These are phyloP conservation scores for Pseudorhombus dupliciocellatus DNA, from an alignment of 2,113 vertebrate species.

Conservation along the genomic window DNA sequence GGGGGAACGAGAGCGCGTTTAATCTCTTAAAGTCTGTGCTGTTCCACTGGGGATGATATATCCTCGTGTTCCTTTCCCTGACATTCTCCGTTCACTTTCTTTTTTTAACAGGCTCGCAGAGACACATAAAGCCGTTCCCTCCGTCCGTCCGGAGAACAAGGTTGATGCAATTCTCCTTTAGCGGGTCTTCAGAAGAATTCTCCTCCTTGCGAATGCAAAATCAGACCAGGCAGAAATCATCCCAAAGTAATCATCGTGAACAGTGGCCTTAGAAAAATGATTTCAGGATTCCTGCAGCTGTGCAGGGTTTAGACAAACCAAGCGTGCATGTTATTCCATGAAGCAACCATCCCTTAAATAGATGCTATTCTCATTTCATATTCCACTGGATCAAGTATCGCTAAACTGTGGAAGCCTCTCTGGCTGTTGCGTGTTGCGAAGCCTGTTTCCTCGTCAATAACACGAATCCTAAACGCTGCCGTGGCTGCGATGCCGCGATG, in stretches of 20 bases:
- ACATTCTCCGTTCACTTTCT: conserved; percentile 68
- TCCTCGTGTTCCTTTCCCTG: conserved; percentile 67
- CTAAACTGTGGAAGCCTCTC: conserved; percentile 18
- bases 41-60: conserved; percentile 65
- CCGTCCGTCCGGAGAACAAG: conserved; percentile 48
- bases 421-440: conserved; percentile 39
- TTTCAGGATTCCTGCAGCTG: conserved; percentile 17
- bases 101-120: conserved; percentile 71
- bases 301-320: conserved; percentile 32
- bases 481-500: conserved; percentile 52
- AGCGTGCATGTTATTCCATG: conserved; percentile 19
- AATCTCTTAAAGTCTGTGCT: conserved; percentile 62
- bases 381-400: conserved; percentile 26
- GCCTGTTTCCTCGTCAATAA: conserved; percentile 34
- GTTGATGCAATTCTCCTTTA: conserved; percentile 65
- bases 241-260: conserved; percentile 40
- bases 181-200: conserved; percentile 43
- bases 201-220: conserved; percentile 52
- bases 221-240: conserved; percentile 56
- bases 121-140: conserved; percentile 62
- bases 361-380: conserved; percentile 25
- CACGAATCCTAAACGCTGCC: conserved; percentile 39
- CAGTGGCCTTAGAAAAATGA: conserved; percentile 31
- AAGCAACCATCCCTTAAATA: conserved; percentile 46
- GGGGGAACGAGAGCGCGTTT: conserved; percentile 50